Percentiles rank a stretch among this genome's conserved stretches.
Evolutionary conservation across 2,888 invertebrate genomes (phyloP).

Genomic region (Drosophila buzzatii): DNA sequence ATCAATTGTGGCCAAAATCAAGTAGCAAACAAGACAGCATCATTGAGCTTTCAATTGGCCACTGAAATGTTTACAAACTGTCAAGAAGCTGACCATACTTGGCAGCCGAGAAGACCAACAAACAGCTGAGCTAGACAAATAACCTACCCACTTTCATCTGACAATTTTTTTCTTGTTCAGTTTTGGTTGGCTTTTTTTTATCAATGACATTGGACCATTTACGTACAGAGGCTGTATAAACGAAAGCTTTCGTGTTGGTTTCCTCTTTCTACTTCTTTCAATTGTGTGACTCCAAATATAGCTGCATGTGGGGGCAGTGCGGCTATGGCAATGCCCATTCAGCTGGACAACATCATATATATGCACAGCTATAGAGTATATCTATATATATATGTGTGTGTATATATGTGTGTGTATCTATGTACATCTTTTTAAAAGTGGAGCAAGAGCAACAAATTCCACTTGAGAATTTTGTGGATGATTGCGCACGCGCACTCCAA

Average conservation of each 20-base stretch:
- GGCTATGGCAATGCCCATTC: slow-evolving; percentile 45
- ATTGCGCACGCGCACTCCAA: slow-evolving; percentile 75
- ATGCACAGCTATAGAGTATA: background rate
- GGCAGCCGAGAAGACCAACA: slow-evolving; percentile 24
- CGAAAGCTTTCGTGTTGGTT: slow-evolving; percentile 36
- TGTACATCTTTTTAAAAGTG: slow-evolving; percentile 50
- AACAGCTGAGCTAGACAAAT: slow-evolving; percentile 43
- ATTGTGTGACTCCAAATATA: slow-evolving; percentile 37
- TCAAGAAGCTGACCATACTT: slow-evolving; percentile 53
- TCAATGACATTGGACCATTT: slow-evolving; percentile 57
- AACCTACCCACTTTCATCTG: slow-evolving; percentile 50
- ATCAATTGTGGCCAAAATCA: slow-evolving; percentile 27
- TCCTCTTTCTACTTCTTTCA: background rate
- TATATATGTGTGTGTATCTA: too few species aligned
- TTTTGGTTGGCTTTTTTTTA: slow-evolving; percentile 30
- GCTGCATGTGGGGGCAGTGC: slow-evolving; percentile 42
- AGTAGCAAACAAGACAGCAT: slow-evolving; percentile 46
- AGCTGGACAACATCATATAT: slow-evolving; percentile 7
- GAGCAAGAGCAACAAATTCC: slow-evolving; percentile 76
- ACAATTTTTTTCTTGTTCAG: too few species aligned
- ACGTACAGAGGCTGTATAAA: slow-evolving; percentile 12
- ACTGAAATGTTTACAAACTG: slow-evolving; percentile 62
- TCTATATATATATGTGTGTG: background rate
- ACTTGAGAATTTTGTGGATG: slow-evolving; percentile 70
- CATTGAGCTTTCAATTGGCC: slow-evolving; percentile 62